Conservation (phyloP, 2,113 vertebrate species). For the Acinonyx jubatus region DNA sequence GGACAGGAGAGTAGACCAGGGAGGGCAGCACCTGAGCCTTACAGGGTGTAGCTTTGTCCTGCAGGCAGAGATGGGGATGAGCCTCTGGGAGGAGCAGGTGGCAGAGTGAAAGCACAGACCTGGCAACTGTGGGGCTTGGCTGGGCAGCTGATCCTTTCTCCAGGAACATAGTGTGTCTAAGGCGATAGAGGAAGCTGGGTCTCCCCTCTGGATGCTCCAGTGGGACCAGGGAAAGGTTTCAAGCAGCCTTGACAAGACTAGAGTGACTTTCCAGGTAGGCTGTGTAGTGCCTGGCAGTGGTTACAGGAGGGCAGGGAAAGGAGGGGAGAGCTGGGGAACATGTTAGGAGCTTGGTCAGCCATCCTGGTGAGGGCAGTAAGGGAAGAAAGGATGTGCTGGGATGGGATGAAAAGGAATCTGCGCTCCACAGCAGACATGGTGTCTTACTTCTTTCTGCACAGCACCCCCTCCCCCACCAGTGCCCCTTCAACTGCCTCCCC, state of each 20-base stretch:
- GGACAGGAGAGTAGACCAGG: neutral
- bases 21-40: neutral
- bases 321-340: neutral
- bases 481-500: neutral
- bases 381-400: too few relatives aligned
- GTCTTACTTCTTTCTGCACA: neutral
- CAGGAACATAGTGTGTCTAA: neutral
- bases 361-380: accelerated
- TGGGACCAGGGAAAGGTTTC: neutral
- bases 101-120: accelerated
- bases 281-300: neutral
- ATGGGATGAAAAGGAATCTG: neutral
- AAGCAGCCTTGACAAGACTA: neutral
- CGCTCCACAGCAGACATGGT: neutral
- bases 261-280: neutral
- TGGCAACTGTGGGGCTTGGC: neutral
- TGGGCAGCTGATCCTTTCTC: neutral
- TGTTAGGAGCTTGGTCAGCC: too few relatives aligned
- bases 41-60: neutral
- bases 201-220: neutral
- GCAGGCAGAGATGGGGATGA: neutral
- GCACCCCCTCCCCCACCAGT: accelerated
- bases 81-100: neutral
- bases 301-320: neutral
- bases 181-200: neutral